These are phyloP conservation scores for Eumerus sabulonum DNA, from an alignment of 2,888 invertebrate species.

Conservation along the genomic window DNA sequence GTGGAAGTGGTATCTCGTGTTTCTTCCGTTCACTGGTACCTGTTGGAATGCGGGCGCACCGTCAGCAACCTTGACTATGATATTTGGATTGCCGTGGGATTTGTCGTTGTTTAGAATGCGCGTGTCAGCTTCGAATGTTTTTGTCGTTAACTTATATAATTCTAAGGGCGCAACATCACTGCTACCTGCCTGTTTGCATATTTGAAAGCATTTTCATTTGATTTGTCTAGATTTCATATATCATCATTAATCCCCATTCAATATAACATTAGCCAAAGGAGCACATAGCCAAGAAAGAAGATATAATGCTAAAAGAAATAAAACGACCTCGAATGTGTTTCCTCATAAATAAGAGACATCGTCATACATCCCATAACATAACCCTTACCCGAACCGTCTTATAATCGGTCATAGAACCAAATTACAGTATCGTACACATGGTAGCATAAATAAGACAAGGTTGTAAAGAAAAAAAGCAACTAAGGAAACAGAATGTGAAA, in stretches of 20 bases:
- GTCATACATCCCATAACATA: constrained; percentile 24
- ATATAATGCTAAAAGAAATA: constrained; percentile 1
- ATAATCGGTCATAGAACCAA: constrained; percentile 44
- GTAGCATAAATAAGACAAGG: constrained; percentile 37
- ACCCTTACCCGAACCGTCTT: constrained; percentile 16
- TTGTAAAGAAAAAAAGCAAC: constrained; percentile 6
- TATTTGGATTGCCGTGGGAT: too few relatives aligned
- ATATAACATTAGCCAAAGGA: constrained; percentile 11
- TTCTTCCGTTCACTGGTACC: too few relatives aligned
- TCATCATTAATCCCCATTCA: constrained; percentile 20
- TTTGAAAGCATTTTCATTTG: too few relatives aligned
- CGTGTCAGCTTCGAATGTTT: too few relatives aligned
- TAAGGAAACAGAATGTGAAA: neutral
- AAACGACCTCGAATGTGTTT: constrained; percentile 16
- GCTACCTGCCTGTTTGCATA: neutral
- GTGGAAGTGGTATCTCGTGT: too few relatives aligned
- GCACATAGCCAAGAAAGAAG: neutral
- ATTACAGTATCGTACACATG: constrained; percentile 49
- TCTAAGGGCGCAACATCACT: neutral
- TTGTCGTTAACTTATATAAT: too few relatives aligned
- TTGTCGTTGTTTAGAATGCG: too few relatives aligned
- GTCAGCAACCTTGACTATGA: too few relatives aligned
- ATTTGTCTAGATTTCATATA: too few relatives aligned
- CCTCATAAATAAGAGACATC: constrained; percentile 1
- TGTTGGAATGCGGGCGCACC: too few relatives aligned